Percentiles rank a stretch among this genome's conserved stretches.
These are phyloP conservation scores for Campylorhamphus procurvoides DNA, from an alignment of 2,113 vertebrate genomes.

Conservation along the genomic window DNA sequence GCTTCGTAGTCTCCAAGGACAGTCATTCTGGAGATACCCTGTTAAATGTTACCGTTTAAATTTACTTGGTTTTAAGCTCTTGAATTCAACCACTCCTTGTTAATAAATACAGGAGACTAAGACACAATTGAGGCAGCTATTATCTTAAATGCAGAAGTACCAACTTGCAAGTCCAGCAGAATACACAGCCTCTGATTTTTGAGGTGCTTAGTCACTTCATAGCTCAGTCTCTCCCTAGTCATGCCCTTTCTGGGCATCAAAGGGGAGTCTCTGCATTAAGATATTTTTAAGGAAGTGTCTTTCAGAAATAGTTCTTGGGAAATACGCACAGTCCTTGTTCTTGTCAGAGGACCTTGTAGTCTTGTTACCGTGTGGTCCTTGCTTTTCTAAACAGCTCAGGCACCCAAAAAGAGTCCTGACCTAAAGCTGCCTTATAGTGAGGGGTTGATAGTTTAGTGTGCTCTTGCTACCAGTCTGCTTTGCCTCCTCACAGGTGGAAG, in stretches of 20 bases:
- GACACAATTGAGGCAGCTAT: constrained; percentile 59
- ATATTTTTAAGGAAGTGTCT: background rate
- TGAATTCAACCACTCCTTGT: background rate
- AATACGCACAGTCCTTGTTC: constrained; percentile 29
- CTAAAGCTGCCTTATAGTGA: constrained; percentile 57
- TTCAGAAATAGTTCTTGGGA: background rate
- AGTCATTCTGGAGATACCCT: background rate
- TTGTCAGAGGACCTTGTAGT: background rate
- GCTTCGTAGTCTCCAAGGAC: background rate
- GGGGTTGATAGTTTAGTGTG: background rate
- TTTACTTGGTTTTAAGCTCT: background rate
- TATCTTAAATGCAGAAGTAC: constrained; percentile 3
- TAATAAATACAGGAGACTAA: background rate
- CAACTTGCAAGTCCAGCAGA: background rate
- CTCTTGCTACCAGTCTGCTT: background rate
- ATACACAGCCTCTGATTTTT: background rate
- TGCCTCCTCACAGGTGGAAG: background rate
- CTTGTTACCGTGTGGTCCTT: background rate
- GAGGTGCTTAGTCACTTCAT: background rate
- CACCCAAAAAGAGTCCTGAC: background rate
- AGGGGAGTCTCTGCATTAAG: constrained; percentile 4
- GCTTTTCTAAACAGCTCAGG: constrained; percentile 37
- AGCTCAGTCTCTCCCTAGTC: background rate
- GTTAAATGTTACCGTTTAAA: background rate
- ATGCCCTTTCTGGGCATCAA: background rate